phyloP scores from a whole-genome alignment of 1,140 invertebrate genomes.

The Drosophila ercepeae region DNA sequence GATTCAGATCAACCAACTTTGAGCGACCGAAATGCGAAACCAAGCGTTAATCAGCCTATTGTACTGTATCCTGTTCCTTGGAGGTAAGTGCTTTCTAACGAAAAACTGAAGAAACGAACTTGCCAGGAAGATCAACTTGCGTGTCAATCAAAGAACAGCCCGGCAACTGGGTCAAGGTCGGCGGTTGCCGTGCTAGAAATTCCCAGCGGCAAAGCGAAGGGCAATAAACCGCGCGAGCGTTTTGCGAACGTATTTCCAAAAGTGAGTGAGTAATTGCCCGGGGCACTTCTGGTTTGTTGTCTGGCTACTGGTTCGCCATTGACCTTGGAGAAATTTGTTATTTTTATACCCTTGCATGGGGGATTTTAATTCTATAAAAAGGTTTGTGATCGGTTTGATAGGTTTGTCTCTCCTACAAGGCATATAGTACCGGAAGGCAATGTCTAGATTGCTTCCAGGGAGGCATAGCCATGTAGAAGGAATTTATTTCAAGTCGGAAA shows the following conservation, averaged over 20 bases:
- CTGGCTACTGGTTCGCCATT: constrained; percentile 32
- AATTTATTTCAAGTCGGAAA: too few relatives aligned
- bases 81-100: constrained; percentile 51
- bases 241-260: constrained; percentile 37
- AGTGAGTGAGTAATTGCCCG: constrained; percentile 76
- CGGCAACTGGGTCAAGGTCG: constrained; percentile 66
- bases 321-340: constrained; percentile 28
- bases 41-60: constrained; percentile 12
- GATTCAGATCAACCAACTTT: background rate
- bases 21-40: constrained; percentile 17
- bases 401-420: too few relatives aligned
- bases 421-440: too few relatives aligned
- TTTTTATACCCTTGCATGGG: background rate
- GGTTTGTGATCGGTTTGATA: background rate
- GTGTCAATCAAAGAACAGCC: constrained; percentile 45
- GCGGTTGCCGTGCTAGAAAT: constrained; percentile 69
- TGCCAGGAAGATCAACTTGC: constrained; percentile 1
- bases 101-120: constrained; percentile 72
- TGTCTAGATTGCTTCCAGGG: too few relatives aligned
- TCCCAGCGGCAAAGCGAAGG: constrained; percentile 66
- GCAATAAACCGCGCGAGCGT: constrained; percentile 65
- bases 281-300: constrained; percentile 43
- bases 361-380: background rate
- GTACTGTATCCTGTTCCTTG: constrained; percentile 27
- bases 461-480: too few relatives aligned